phyloP scores from a whole-genome alignment of 2,797 vertebrate species.

The Gallirallus australis region DNA sequence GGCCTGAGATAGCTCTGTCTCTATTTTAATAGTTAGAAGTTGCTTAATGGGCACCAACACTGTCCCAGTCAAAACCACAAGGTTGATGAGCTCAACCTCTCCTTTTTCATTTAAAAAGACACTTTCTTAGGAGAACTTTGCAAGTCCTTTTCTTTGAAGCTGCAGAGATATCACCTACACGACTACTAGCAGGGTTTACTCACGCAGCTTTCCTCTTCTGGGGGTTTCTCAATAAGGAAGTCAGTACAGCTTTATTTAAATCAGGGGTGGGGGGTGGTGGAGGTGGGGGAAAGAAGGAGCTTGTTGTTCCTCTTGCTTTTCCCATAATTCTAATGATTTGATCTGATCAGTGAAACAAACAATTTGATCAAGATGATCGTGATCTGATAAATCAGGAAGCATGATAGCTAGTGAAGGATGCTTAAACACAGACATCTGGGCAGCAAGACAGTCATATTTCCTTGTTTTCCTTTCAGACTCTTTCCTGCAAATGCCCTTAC shows the following conservation, averaged over 20 bases:
- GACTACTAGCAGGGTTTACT: not conserved
- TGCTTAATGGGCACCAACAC: not conserved
- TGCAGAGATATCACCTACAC: not conserved
- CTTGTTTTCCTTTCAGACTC: not conserved
- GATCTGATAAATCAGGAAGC: not conserved
- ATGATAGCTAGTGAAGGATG: not conserved
- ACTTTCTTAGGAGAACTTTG: not conserved
- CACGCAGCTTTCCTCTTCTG: not conserved
- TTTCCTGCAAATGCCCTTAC: not conserved
- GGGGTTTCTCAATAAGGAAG: not conserved
- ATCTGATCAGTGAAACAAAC: not conserved
- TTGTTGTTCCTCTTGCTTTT: not conserved
- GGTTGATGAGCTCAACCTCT: not conserved
- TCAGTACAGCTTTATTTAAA: not conserved
- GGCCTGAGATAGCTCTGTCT: not conserved
- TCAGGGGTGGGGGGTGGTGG: not conserved
- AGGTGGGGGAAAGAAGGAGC: not conserved
- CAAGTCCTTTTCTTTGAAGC: not conserved
- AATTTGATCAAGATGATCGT: not conserved
- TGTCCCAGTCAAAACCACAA: not conserved
- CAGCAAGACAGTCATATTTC: not conserved
- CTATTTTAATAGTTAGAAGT: not conserved
- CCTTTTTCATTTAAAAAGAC: not conserved
- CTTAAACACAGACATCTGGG: not conserved
- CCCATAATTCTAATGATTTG: not conserved